phyloP scores from a whole-genome alignment of 1,140 invertebrate species.

The Aphis craccivora region DNA sequence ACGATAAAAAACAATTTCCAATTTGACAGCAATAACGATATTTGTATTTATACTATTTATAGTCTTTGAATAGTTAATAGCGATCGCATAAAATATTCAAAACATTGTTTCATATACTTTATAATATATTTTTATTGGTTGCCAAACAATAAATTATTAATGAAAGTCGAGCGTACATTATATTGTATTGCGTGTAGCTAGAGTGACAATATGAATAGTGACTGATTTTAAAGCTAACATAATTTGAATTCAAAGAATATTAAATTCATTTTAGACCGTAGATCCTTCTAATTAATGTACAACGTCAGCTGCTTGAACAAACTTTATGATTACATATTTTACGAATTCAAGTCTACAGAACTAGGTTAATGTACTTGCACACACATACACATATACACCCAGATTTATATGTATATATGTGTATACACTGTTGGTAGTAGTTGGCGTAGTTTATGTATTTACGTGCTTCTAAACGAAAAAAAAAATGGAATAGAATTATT shows the following conservation, averaged over 20 bases:
- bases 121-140: not conserved
- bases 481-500: constrained; percentile 6
- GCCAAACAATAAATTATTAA: not conserved
- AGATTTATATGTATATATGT: no score
- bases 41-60: not conserved
- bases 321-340: not conserved
- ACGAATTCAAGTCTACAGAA: not conserved
- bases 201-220: not conserved
- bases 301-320: constrained; percentile 18
- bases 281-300: not conserved
- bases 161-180: not conserved
- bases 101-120: not conserved
- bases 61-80: not conserved
- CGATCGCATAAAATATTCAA: not conserved
- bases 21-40: not conserved
- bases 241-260: not conserved
- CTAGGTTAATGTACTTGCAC: not conserved
- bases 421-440: not conserved
- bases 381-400: not conserved
- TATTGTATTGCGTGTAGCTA: not conserved
- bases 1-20: not conserved
- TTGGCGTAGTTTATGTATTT: not conserved
- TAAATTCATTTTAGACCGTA: not conserved
- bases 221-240: constrained; percentile 6
- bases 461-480: not conserved